These are phyloP conservation scores for Lordiphosa clarofinis DNA, from an alignment of 1,140 invertebrate species.

Conservation along the genomic window DNA sequence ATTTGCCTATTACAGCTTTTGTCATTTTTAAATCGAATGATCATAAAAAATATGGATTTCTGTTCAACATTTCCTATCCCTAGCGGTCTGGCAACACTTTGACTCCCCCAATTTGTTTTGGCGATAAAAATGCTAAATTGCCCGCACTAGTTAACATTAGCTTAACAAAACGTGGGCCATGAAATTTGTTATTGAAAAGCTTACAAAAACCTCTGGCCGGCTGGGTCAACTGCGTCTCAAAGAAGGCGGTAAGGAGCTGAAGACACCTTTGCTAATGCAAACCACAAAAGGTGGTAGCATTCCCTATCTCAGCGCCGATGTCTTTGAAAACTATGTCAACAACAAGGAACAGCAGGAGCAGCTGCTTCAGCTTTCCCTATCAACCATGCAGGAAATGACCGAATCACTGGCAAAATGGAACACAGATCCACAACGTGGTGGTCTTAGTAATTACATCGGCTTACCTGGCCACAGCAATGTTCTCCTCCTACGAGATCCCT, in stretches of 20 bases:
- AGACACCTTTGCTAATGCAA: constrained; percentile 58
- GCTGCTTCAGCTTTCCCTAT: constrained; percentile 82
- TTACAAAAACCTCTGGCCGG: constrained; percentile 80
- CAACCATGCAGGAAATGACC: constrained; percentile 81
- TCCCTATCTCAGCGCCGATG: constrained; percentile 84
- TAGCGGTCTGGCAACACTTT: too few species aligned
- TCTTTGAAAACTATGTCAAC: constrained; percentile 81
- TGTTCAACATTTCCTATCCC: too few species aligned
- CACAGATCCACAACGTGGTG: constrained; percentile 34
- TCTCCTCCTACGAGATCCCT: constrained; percentile 85
- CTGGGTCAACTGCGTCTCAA: constrained; percentile 80
- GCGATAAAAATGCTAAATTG: too few species aligned
- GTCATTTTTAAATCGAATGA: too few species aligned
- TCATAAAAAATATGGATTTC: too few species aligned
- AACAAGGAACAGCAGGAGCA: constrained; percentile 80
- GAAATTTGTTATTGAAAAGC: constrained; percentile 82
- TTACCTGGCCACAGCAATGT: constrained; percentile 83
- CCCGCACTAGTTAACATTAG: too few species aligned
- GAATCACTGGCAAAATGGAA: constrained; percentile 81
- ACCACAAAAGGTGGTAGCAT: constrained; percentile 82
- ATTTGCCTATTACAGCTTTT: too few species aligned
- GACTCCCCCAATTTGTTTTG: too few species aligned
- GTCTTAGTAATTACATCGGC: constrained; percentile 82
- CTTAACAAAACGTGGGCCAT: constrained; percentile 59
- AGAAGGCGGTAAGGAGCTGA: constrained; percentile 39